These are phyloP conservation scores for Drosophila dunni DNA, from an alignment of 1,140 invertebrate genomes.

Conservation along the genomic window DNA sequence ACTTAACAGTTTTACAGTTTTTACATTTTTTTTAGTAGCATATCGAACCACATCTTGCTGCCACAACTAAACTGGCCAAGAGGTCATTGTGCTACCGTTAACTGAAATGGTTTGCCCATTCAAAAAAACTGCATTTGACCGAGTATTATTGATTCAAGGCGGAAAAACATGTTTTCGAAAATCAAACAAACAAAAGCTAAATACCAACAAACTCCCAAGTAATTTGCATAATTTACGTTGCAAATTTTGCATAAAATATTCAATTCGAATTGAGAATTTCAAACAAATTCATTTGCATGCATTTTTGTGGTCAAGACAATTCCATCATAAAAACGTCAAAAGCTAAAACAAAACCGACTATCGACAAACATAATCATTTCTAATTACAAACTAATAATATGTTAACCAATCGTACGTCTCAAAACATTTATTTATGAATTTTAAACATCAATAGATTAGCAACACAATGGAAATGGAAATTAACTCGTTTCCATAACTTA, in stretches of 20 bases:
- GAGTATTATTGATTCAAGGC: constrained; percentile 48
- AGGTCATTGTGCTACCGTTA: constrained; percentile 80
- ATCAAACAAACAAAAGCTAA: constrained; percentile 15
- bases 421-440: background rate
- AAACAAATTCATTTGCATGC: constrained; percentile 24
- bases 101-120: constrained; percentile 55
- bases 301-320: constrained; percentile 10
- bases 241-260: constrained; percentile 62
- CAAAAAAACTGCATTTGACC: constrained; percentile 61
- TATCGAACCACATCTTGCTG: constrained; percentile 15
- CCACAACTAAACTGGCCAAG: constrained; percentile 23
- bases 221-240: constrained; percentile 71
- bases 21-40: constrained; percentile 2
- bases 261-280: constrained; percentile 40
- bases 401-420: background rate
- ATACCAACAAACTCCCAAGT: constrained; percentile 51
- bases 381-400: constrained; percentile 22
- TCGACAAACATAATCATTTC: constrained; percentile 14
- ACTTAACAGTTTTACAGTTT: constrained; percentile 6
- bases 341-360: constrained; percentile 5
- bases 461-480: constrained; percentile 33
- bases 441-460: constrained; percentile 14
- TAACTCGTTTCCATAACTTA: constrained; percentile 32
- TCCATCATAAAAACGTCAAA: constrained; percentile 16
- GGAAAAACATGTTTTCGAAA: constrained; percentile 33